These are phyloP conservation scores for Echinarachnius parma DNA, from an alignment of 53 echinoderm and acorn worm genomes.

Conservation along the genomic window DNA sequence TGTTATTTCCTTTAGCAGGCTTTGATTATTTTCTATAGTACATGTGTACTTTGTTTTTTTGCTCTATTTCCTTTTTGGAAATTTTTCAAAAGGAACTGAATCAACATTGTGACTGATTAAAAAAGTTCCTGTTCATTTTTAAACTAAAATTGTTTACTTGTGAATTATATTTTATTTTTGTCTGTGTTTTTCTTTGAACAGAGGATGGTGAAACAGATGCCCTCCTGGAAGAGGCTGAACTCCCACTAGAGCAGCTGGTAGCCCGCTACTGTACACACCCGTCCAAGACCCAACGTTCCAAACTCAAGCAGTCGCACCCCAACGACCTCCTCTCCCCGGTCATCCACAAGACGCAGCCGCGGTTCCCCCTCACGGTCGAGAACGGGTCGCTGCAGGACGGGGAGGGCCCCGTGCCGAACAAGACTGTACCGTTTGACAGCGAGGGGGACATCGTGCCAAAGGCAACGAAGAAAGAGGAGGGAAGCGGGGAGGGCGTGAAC, in stretches of 20 bases:
- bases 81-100: too few species aligned
- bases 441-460: slow-evolving; percentile 32
- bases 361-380: slow-evolving; percentile 52
- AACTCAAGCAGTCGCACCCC: slow-evolving; percentile 70
- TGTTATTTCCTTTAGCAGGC: too few species aligned
- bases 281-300: slow-evolving; percentile 64
- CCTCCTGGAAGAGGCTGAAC: slow-evolving; percentile 85
- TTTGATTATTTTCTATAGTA: too few species aligned
- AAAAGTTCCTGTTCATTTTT: too few species aligned
- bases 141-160: too few species aligned
- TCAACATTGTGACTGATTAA: too few species aligned
- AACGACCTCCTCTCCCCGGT: slow-evolving; percentile 85
- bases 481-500: background rate
- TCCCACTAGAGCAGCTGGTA: slow-evolving; percentile 86
- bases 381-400: slow-evolving; percentile 36
- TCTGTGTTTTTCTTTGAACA: slow-evolving; percentile 27
- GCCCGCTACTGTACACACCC: slow-evolving; percentile 74
- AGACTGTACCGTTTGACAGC: slow-evolving; percentile 39
- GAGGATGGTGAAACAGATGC: slow-evolving; percentile 83
- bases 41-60: too few species aligned
- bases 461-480: slow-evolving; percentile 22
- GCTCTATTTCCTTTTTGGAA: too few species aligned
- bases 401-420: slow-evolving; percentile 37
- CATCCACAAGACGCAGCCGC: slow-evolving; percentile 77
- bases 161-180: background rate